phyloP scores from a whole-genome alignment of 35 echinoderm and acorn worm species.

The Amphiura filiformis region DNA sequence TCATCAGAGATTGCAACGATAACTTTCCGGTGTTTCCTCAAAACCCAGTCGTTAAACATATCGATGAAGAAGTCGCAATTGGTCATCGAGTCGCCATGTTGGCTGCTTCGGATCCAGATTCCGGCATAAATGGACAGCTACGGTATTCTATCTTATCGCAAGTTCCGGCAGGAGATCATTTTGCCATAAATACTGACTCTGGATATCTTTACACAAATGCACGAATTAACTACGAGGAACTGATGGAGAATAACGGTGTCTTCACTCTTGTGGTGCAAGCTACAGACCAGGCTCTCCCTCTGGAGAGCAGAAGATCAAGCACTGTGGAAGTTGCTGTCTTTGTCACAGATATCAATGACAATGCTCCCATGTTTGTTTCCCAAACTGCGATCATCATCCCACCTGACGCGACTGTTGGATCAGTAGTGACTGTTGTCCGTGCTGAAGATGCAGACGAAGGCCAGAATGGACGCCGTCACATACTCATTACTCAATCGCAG shows the following conservation, averaged over 20 bases:
- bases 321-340: conserved; percentile 74
- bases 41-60: conserved; percentile 50
- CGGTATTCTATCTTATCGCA: conserved; percentile 72
- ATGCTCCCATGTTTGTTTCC: conserved; percentile 76
- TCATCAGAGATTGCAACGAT: conserved; percentile 90
- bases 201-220: conserved; percentile 59
- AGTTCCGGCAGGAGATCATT: conserved; percentile 62
- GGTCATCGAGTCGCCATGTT: conserved; percentile 59
- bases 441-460: conserved; percentile 79
- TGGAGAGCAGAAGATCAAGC: conserved; percentile 60
- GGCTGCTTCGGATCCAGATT: conserved; percentile 82
- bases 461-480: conserved; percentile 65
- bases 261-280: conserved; percentile 67
- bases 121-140: conserved; percentile 83
- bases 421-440: conserved; percentile 49
- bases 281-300: conserved; percentile 85
- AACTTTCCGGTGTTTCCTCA: conserved; percentile 80
- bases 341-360: conserved; percentile 87
- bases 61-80: conserved; percentile 56
- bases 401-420: conserved; percentile 17
- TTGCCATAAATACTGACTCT: conserved; percentile 49
- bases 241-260: conserved; percentile 45
- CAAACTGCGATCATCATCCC: conserved; percentile 70
- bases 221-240: conserved; percentile 69
- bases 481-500: conserved; percentile 44